A percentile compares a stretch with the other conserved stretches of the same genome.
Conservation (phyloP, 53 echinoderm and acorn worm species). For the Crossaster papposus region DNA sequence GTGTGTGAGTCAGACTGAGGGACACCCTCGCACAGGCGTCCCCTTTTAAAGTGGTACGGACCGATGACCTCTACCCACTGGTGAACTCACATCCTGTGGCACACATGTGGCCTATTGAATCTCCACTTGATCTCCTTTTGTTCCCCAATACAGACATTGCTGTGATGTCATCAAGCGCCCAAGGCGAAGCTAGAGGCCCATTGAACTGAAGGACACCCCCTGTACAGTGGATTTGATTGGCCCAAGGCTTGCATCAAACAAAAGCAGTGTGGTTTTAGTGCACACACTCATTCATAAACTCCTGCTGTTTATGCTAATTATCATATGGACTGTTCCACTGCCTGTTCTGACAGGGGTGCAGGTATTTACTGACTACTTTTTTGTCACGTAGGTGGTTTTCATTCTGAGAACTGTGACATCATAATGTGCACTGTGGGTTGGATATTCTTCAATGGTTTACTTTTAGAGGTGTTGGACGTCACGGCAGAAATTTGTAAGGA, state of each 20-base stretch:
- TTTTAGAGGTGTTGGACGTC: neutral
- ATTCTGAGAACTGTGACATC: constrained; percentile 22
- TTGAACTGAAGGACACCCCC: constrained; percentile 1
- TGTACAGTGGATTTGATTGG: neutral
- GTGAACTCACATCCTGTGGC: constrained; percentile 25
- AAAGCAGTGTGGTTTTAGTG: neutral
- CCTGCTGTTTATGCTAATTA: constrained; percentile 34
- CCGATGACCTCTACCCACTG: constrained; percentile 49
- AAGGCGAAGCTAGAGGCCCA: neutral
- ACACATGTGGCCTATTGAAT: neutral
- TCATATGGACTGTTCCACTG: constrained; percentile 24
- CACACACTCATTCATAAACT: constrained; percentile 37
- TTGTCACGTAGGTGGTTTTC: neutral
- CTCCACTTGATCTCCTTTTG: neutral
- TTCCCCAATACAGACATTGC: neutral
- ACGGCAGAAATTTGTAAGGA: neutral
- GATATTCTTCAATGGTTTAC: neutral
- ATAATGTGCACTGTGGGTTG: neutral
- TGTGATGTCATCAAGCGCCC: constrained; percentile 22
- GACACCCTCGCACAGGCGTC: neutral
- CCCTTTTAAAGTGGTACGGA: constrained; percentile 42
- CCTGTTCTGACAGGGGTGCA: neutral
- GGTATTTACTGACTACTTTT: neutral
- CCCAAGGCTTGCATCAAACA: neutral
- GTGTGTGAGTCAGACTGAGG: constrained; percentile 50